Evolutionary conservation across 2,797 vertebrate genomes (phyloP).

Genomic region (Poecilia velifera): DNA sequence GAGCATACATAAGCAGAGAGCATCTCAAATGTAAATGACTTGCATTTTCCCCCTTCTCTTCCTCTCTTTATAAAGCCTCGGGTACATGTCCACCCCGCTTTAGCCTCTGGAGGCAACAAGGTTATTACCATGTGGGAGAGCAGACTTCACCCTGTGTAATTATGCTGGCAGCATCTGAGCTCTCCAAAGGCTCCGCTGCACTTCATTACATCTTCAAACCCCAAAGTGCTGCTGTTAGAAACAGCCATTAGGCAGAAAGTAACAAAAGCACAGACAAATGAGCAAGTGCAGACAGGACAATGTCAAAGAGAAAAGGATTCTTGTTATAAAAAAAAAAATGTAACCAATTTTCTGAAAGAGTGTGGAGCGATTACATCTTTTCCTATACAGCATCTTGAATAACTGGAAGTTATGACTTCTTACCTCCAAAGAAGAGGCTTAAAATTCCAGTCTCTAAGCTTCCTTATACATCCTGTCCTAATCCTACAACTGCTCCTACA

Average conservation of each 20-base stretch:
- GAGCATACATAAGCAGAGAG: conserved; percentile 16
- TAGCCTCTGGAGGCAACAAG: conserved; percentile 50
- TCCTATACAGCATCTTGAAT: conserved; percentile 10
- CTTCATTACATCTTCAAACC: conserved; percentile 57
- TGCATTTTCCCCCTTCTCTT: conserved; percentile 23
- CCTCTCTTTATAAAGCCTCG: conserved; percentile 49
- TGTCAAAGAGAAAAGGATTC: conserved; percentile 12
- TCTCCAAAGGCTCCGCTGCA: conserved; percentile 52
- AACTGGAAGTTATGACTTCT: conserved; percentile 25
- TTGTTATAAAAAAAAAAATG: conserved; percentile 10
- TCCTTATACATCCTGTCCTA: conserved; percentile 20
- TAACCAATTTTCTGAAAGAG: conserved; percentile 11
- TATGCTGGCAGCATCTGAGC: conserved; percentile 58
- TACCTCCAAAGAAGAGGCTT: conserved; percentile 9
- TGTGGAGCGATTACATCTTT: not conserved
- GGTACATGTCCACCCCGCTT: conserved; percentile 41
- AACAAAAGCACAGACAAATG: conserved; percentile 24
- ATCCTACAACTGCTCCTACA: conserved; percentile 39
- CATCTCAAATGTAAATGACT: conserved; percentile 31
- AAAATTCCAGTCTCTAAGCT: conserved; percentile 28
- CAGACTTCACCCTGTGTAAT: conserved; percentile 64
- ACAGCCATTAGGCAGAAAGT: conserved; percentile 46
- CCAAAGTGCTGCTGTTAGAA: conserved; percentile 63
- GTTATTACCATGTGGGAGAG: conserved; percentile 65
- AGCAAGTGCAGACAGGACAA: conserved; percentile 10